phyloP scores from a whole-genome alignment of 2,113 vertebrate genomes.

The Oryzias woworae region DNA sequence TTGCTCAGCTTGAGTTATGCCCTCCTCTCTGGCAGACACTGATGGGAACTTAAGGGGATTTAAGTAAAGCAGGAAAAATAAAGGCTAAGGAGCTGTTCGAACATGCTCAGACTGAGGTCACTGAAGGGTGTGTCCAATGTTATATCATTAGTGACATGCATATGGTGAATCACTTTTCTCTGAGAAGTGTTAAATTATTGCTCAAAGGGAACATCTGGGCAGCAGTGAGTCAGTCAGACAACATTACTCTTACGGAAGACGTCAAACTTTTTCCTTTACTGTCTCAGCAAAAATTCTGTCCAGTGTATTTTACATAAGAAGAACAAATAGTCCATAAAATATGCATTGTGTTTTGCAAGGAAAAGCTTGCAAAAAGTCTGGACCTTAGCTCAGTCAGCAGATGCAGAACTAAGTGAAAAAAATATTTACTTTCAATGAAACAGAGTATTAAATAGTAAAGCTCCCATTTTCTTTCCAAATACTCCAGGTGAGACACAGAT shows the following conservation, averaged over 20 bases:
- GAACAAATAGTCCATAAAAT: too few relatives aligned
- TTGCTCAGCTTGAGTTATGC: conserved; percentile 40
- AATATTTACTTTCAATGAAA: too few relatives aligned
- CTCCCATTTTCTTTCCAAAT: too few relatives aligned
- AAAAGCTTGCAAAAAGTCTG: too few relatives aligned
- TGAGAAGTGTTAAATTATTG: neutral
- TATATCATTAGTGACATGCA: neutral
- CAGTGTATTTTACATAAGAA: too few relatives aligned
- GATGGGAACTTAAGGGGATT: conserved; percentile 1
- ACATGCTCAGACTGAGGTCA: neutral
- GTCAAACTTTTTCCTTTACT: neutral
- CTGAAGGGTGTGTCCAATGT: neutral
- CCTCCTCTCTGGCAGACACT: conserved; percentile 36
- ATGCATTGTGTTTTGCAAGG: too few relatives aligned
- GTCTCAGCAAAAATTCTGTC: neutral
- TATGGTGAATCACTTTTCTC: neutral
- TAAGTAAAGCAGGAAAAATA: conserved; percentile 8
- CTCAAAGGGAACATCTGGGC: neutral
- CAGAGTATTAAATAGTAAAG: too few relatives aligned
- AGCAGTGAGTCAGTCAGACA: neutral
- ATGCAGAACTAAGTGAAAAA: too few relatives aligned
- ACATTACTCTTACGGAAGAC: neutral
- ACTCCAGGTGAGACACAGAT: too few relatives aligned
- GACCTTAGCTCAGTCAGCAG: too few relatives aligned
- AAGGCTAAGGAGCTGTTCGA: neutral